Conservation (phyloP, 2,888 invertebrate species). For the Eurytoma adleriae region DNA sequence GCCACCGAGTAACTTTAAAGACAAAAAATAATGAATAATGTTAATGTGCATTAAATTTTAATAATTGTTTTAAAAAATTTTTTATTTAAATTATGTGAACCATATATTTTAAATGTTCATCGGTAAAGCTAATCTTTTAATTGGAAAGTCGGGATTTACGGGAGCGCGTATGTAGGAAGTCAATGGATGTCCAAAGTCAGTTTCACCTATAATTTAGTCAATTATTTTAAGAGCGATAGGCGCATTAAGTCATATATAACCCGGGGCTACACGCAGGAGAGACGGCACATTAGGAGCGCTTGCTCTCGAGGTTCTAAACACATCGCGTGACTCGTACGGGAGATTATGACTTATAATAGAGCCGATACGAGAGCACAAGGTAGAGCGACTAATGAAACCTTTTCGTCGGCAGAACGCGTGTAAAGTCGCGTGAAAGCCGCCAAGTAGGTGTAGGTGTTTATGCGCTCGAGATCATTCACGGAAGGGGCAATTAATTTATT, state of each 20-base stretch:
- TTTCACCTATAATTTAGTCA: slow-evolving; percentile 2
- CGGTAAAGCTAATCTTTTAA: too few species aligned
- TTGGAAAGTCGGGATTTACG: slow-evolving; percentile 3
- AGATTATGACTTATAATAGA: slow-evolving; percentile 24
- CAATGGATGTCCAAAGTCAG: too few species aligned
- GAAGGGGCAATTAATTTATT: too few species aligned
- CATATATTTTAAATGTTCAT: too few species aligned
- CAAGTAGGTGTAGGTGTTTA: neutral
- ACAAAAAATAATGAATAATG: too few species aligned
- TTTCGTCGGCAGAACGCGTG: neutral
- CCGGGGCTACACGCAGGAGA: neutral
- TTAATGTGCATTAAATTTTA: too few species aligned
- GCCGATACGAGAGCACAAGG: neutral
- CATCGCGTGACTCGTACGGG: slow-evolving; percentile 15
- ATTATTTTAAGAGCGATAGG: slow-evolving; percentile 17
- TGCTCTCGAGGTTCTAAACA: slow-evolving; percentile 11
- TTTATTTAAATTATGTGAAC: too few species aligned
- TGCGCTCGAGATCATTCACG: too few species aligned
- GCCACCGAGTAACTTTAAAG: too few species aligned
- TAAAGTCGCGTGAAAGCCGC: neutral
- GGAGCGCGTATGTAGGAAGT: neutral
- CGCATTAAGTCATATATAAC: slow-evolving; percentile 24
- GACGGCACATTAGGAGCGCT: neutral
- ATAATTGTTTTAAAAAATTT: too few species aligned
- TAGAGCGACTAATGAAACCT: neutral